A percentile compares a stretch with the other conserved stretches of the same genome.
phyloP scores from a whole-genome alignment of 2,797 vertebrate genomes.

The Paratrypauchen microcephalus region DNA sequence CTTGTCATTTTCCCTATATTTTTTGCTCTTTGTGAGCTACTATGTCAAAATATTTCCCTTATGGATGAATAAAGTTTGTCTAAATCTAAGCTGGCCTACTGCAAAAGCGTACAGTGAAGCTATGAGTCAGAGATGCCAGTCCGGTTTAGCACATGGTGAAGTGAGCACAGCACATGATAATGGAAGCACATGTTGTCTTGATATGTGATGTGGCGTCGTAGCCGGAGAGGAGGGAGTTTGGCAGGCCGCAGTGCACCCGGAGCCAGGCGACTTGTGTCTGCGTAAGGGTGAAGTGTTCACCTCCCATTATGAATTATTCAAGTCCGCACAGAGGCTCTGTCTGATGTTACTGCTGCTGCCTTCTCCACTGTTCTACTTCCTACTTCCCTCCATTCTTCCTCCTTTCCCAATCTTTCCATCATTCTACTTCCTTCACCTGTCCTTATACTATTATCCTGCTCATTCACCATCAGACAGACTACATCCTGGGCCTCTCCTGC shows the following conservation, averaged over 20 bases:
- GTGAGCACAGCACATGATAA: constrained; percentile 17
- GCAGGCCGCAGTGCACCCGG: constrained; percentile 71
- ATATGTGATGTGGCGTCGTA: constrained; percentile 5
- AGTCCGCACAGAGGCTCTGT: constrained; percentile 72
- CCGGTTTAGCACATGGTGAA: constrained; percentile 27
- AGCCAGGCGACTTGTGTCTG: constrained; percentile 71
- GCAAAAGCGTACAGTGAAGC: neutral
- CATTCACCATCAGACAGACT: neutral
- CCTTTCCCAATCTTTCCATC: constrained; percentile 20
- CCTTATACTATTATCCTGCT: neutral
- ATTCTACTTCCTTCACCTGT: constrained; percentile 1
- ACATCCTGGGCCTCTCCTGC: neutral
- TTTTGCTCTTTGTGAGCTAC: no score
- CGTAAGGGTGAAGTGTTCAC: constrained; percentile 81
- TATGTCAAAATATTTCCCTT: no score
- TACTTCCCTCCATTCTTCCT: constrained; percentile 30
- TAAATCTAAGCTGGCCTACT: no score
- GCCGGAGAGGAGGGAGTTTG: constrained; percentile 32
- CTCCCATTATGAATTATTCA: constrained; percentile 82
- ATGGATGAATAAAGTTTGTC: no score
- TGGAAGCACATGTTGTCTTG: constrained; percentile 2
- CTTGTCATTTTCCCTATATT: no score
- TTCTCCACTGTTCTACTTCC: constrained; percentile 64
- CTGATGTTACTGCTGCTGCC: constrained; percentile 66
- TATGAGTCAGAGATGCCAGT: constrained; percentile 17